phyloP scores from a whole-genome alignment of 2,888 invertebrate genomes.

The Tinea trinotella region DNA sequence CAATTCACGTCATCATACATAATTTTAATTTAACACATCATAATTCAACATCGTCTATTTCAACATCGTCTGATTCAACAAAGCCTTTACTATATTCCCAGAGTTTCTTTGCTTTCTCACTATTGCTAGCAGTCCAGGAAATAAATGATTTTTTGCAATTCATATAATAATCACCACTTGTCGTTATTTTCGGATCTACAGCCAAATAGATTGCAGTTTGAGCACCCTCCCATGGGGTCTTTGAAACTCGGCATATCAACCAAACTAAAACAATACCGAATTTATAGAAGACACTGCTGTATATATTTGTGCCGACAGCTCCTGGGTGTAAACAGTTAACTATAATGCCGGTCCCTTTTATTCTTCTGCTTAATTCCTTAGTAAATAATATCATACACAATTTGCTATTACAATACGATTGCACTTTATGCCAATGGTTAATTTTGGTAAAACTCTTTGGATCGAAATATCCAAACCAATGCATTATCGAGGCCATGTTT shows the following conservation, averaged over 20 bases:
- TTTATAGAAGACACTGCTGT: conserved; percentile 72
- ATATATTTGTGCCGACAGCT: conserved; percentile 84
- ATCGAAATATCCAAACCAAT: conserved; percentile 78
- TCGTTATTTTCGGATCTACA: conserved; percentile 78
- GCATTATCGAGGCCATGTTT: conserved; percentile 83
- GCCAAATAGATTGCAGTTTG: conserved; percentile 84
- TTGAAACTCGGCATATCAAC: conserved; percentile 68
- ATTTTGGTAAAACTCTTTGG: conserved; percentile 75
- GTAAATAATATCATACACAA: conserved; percentile 82
- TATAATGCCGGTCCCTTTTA: conserved; percentile 76
- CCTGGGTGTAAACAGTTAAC: conserved; percentile 90
- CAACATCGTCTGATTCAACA: conserved; percentile 75
- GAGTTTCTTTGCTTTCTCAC: conserved; percentile 78
- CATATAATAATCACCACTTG: conserved; percentile 82
- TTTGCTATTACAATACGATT: conserved; percentile 74
- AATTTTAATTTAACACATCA: conserved; percentile 21
- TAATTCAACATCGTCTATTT: no score
- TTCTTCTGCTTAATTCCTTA: conserved; percentile 77
- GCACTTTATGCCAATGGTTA: conserved; percentile 63
- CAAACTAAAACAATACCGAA: conserved; percentile 65
- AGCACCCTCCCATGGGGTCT: conserved; percentile 84
- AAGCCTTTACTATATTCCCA: conserved; percentile 85
- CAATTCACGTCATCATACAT: conserved; percentile 22
- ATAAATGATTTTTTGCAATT: conserved; percentile 79
- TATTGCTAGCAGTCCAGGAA: conserved; percentile 72